Evolutionary conservation across 37 sponge, comb jelly and placozoan species (phyloP).

Genomic region (Agelas oroides): DNA sequence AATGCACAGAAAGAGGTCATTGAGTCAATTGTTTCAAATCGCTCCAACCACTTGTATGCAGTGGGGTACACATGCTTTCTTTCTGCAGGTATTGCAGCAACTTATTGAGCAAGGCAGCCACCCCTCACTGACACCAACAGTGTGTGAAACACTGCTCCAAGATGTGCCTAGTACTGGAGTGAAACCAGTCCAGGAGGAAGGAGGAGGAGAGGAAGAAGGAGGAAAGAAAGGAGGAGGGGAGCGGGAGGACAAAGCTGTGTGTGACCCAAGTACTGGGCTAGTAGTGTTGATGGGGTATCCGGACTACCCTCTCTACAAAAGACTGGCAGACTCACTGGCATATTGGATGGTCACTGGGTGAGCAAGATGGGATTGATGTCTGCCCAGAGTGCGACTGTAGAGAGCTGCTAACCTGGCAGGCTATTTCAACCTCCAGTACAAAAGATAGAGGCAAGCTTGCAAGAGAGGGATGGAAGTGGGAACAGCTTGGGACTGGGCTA

Average conservation of each 20-base stretch:
- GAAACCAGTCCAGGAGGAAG: not conserved
- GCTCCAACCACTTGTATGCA: too few species aligned
- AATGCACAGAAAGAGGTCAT: too few species aligned
- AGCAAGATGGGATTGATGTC: not conserved
- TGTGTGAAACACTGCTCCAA: constrained; percentile 36
- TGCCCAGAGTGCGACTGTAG: not conserved
- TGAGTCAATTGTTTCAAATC: too few species aligned
- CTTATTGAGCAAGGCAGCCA: not conserved
- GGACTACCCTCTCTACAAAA: constrained; percentile 36
- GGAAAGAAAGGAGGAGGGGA: too few species aligned
- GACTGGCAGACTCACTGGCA: constrained; percentile 24
- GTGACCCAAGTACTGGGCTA: constrained; percentile 13
- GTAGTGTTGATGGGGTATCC: constrained; percentile 56
- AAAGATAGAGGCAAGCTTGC: not conserved
- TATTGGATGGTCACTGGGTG: constrained; percentile 67
- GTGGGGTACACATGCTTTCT: too few species aligned
- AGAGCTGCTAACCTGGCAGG: too few species aligned
- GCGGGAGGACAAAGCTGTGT: too few species aligned
- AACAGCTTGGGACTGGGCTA: too few species aligned
- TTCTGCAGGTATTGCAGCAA: not conserved
- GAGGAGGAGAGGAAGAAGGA: too few species aligned
- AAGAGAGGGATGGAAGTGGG: too few species aligned
- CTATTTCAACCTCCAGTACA: too few species aligned
- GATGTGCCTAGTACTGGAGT: not conserved
- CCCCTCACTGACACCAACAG: constrained; percentile 1